phyloP scores from a whole-genome alignment of 2,888 invertebrate genomes.

The Diaphora mendica region DNA sequence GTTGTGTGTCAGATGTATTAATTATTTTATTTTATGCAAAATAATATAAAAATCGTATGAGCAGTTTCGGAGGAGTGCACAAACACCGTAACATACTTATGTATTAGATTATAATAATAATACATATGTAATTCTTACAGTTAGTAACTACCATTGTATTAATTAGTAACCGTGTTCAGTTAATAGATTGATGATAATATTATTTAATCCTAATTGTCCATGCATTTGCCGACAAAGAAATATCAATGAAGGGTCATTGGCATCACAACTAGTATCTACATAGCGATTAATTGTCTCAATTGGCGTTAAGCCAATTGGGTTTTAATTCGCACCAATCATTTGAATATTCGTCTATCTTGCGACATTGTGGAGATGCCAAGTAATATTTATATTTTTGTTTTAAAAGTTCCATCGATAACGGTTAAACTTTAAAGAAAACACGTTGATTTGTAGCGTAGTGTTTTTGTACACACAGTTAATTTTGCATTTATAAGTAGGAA shows the following conservation, averaged over 20 bases:
- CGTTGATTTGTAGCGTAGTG: neutral
- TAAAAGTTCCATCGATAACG: neutral
- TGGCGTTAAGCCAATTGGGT: conserved; percentile 68
- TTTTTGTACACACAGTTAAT: too few species aligned
- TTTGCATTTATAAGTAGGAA: too few species aligned
- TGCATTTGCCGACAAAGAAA: conserved; percentile 33
- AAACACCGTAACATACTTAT: too few species aligned
- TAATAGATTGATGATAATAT: neutral
- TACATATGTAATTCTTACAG: too few species aligned
- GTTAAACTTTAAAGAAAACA: neutral
- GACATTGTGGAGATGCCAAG: conserved; percentile 37
- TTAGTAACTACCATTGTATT: too few species aligned
- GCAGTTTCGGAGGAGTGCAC: too few species aligned
- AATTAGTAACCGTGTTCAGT: neutral
- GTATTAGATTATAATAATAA: too few species aligned
- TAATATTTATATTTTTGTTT: conserved; percentile 27
- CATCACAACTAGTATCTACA: conserved; percentile 54
- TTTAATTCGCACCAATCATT: conserved; percentile 58
- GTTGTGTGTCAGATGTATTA: too few species aligned
- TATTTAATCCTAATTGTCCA: neutral
- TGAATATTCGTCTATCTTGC: conserved; percentile 42
- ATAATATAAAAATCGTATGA: too few species aligned
- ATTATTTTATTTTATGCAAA: too few species aligned
- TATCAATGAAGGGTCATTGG: conserved; percentile 60
- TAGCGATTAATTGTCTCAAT: conserved; percentile 63